Evolutionary conservation across 2,113 vertebrate genomes (phyloP).

Genomic region (Thomomys bottae): DNA sequence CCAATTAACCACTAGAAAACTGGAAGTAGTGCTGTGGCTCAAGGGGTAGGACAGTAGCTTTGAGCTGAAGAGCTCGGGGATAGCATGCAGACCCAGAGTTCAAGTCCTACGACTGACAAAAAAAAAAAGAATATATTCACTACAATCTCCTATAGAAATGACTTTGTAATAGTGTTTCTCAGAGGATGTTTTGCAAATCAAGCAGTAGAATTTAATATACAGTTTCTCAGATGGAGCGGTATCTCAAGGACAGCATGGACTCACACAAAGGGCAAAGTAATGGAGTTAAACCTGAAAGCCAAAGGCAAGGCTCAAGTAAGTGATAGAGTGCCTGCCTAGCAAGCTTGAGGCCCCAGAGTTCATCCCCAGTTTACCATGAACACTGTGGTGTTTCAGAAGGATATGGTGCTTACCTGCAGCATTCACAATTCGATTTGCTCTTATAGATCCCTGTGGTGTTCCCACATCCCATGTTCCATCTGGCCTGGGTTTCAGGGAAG

Average conservation of each 20-base stretch:
- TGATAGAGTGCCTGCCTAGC: too few relatives aligned
- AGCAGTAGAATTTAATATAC: not conserved
- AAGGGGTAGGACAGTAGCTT: too few relatives aligned
- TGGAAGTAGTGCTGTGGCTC: too few relatives aligned
- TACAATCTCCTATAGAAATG: not conserved
- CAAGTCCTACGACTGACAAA: too few relatives aligned
- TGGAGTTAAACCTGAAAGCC: not conserved
- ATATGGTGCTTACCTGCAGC: slow-evolving; percentile 88
- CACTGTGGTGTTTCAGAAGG: not conserved
- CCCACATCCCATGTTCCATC: slow-evolving; percentile 96
- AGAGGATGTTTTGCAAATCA: not conserved
- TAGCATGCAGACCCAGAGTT: too few relatives aligned
- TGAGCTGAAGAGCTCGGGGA: too few relatives aligned
- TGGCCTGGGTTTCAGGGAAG: slow-evolving; percentile 84
- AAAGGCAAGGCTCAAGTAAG: too few relatives aligned
- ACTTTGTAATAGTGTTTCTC: not conserved
- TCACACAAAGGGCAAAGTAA: not conserved
- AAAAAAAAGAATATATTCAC: not conserved
- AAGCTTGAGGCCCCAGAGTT: too few relatives aligned
- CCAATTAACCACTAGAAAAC: too few relatives aligned
- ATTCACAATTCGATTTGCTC: slow-evolving; percentile 94
- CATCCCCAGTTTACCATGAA: too few relatives aligned
- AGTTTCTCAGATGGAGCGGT: not conserved
- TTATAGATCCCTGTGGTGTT: slow-evolving; percentile 92
- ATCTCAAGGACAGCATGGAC: not conserved